Evolutionary conservation across 2,113 vertebrate species (phyloP), one percentile per base, ranked within the genome.

Genomic region (Brevimyrus niger): DNA sequence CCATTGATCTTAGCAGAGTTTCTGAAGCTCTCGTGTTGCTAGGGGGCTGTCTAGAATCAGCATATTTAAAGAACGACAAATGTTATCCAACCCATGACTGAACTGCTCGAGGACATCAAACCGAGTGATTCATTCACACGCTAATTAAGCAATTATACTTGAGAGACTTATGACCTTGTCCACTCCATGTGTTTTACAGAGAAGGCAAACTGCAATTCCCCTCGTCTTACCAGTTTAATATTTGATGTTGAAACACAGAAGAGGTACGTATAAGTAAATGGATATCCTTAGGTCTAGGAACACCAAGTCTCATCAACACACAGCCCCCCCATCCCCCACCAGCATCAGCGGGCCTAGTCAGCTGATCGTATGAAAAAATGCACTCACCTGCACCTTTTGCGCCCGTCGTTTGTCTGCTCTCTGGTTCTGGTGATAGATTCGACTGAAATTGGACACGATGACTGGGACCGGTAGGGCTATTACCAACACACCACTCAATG

Each of bases 391-490:
- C 86, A 98, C 94, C 95, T 99, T 99, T 94, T 99, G 98, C 0
- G 98, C 98, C 89, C 97, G 93, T 65, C 98, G 96, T 92, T 99
- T 99, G 96, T 99, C 98, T 0, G 97, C 96, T 90, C 98, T 95
- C 96, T 99, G 98, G 94, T 99, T 99, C 96, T 99, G 98, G 94
- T 99, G 98, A 95, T 99, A 99, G 93, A 99, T 99, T 38, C 98
- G 97, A 92, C 98, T 99, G 92, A 99, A 99, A 96, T 99, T 99
- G 96, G 98, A 99, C 47, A 99, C 98, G 11, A 99, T 99, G 94
- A 99, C 98, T 1, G 98, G 98, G 35, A 99, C 98, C 0, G 98
- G 98, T 92, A 99, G 96, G 47, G 98, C 98, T 82, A 99, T 99
- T 93, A 99, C 98, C 95, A 99, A 94, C 92, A 99, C 98, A 10